Base-by-base conservation (phyloP, 2,797 vertebrate species). In the Oryzias sinensis region DNA sequence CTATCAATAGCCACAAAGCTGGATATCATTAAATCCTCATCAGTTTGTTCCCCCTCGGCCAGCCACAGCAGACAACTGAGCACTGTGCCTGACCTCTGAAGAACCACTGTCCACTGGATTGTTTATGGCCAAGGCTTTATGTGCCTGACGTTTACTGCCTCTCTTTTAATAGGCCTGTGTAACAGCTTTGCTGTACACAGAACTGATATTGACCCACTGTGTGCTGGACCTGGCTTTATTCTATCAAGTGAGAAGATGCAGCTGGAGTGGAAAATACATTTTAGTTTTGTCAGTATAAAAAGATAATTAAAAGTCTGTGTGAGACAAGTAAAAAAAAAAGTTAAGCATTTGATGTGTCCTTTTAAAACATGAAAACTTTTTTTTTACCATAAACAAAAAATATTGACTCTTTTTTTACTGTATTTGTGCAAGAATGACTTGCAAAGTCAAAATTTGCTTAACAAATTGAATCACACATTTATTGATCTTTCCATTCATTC, bases 1-100 rank as follows among this genome's bases (percentile, higher is more conserved):
- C 88, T 88, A 91, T 91, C 91, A 91, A 91, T 91, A 91, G 87
- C 85, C 80, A 83, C 81, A 83, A 89, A 87, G 88, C 86, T 90
- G 88, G 89, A 91, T 91, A 90, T 90, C 90, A 92, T 92, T 93
- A 92, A 91, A 92, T 91, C 86, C 88, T 89, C 89, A 91, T 91
- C 90, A 88, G 82, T 87, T 86, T 87, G 88, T 84, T 89, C 87
- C 86, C 76, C 74, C 65, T 37, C 69, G 43, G 77, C 77, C 80
- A 77, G 80, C 72, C 77, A 71, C 84, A 81, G 74, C 84, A 85
- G 77, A 84, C 77, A 61, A 76, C 80, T 59, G 80, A 87, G 83
- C 80, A 78, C 89, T 83, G 81, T 71, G 79, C 64, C 42, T 88
- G 88, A 90, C 90, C 90, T 89, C 87, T 78, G 75, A 83, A 85